Base-by-base conservation (phyloP, 2,797 vertebrate genomes). In the Poeciliopsis infans region DNA sequence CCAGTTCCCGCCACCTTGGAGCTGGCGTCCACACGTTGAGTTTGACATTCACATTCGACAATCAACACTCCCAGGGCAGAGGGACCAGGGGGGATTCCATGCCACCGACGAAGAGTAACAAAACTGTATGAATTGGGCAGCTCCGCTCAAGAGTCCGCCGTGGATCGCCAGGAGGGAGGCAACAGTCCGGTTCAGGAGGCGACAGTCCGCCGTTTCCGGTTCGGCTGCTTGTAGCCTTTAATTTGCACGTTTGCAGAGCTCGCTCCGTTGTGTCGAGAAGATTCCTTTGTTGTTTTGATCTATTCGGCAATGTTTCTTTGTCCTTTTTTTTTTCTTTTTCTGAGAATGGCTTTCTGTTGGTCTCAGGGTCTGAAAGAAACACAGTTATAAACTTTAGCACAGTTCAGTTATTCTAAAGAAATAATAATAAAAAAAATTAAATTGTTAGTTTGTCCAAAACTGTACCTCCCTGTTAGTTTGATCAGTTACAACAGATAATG, bases 261-360 rank as follows among this genome's bases (percentile, higher is more conserved):
- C 80, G 20, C 20, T 49, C 85, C 79, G 25, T 31, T 57, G 75
- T 76, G 88, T 84, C 45, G 74, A 80, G 80, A 79, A 81, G 74
- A 88, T 80, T 75, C 84, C 81, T 85, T 80, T 84, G 71, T 85
- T 80, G 86, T 78, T 87, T 80, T 39, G 45, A 77, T 84, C 86
- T 79, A 86, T 84, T 90, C 95, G 94, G 96, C 61, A 46, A 33
- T 92, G 94, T 92, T 93, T 95, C 25, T 53, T 53, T 23, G 49
- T 51, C 49, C 3, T 51, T 53, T 47, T 11, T 43, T 43, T 76
- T 96, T 18, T 49, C 5, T 49, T 77, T 95, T 77, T 96, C 95
- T 94, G 95, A 94, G 45, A 94, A 97, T 95, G 97, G 95, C 95
- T 97, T 94, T 94, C 91, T 96, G 94, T 94, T 93, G 89, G 95